Evolutionary conservation across 2,113 vertebrate species (phyloP).

Genomic region (Paraplagusia blochii): DNA sequence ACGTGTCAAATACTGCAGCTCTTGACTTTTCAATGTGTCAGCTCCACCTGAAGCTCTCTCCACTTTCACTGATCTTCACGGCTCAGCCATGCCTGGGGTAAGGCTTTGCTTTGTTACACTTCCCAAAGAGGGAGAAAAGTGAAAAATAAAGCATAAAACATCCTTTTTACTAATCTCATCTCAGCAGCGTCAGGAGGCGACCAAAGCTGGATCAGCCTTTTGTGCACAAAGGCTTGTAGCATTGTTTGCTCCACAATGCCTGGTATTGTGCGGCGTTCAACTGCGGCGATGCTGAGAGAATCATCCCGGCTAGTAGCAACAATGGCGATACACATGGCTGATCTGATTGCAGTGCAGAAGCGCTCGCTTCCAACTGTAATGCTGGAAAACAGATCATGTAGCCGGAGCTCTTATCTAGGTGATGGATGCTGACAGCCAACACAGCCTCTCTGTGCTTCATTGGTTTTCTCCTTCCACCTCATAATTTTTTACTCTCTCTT

Average conservation of each 20-base stretch:
- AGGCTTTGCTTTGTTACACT: constrained; percentile 23
- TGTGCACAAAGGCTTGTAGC: constrained; percentile 54
- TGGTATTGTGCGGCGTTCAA: constrained; percentile 46
- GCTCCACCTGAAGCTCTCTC: not conserved
- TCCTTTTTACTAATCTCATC: constrained; percentile 53
- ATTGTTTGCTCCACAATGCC: constrained; percentile 63
- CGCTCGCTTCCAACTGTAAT: constrained; percentile 44
- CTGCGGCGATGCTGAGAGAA: constrained; percentile 44
- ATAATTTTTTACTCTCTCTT: constrained; percentile 26
- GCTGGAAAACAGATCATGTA: constrained; percentile 60
- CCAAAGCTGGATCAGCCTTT: constrained; percentile 50
- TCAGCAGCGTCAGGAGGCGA: constrained; percentile 40
- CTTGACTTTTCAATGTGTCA: not conserved
- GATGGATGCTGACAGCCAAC: constrained; percentile 55
- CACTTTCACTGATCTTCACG: too few relatives aligned
- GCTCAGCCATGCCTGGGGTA: not conserved
- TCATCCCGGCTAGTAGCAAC: constrained; percentile 42
- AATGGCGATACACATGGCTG: constrained; percentile 44
- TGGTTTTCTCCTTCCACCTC: not conserved
- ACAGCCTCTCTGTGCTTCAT: constrained; percentile 19
- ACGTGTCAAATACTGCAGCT: not conserved
- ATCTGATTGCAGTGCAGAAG: constrained; percentile 55
- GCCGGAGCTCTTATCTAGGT: constrained; percentile 54
- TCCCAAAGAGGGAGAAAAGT: constrained; percentile 14
- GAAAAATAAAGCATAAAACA: constrained; percentile 37